Evolutionary conservation across 1,140 invertebrate genomes (phyloP), one percentile per base, ranked within the genome.

Genomic region (Polypedilum pembai): DNA sequence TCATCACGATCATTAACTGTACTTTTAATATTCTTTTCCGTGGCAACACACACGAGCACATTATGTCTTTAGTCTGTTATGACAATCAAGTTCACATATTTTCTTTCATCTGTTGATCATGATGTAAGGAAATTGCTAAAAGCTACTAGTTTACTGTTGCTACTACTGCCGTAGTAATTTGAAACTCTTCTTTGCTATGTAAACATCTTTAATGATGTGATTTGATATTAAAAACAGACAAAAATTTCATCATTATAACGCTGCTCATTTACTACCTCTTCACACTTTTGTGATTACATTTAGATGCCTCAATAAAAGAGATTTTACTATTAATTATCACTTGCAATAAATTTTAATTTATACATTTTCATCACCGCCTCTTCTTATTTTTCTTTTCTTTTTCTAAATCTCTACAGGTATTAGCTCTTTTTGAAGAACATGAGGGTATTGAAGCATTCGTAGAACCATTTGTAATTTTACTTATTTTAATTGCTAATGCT

Each of bases 341-440:
- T 33, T 33, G 24, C 24, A 33, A 33, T 33, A 33, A 33, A 33
- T 33, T 33, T 33, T 33, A 33, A 33, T 33, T 33, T 33, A 33
- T 5, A 33, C 24, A 33, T 33, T 33, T 33, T 33, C 24, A 33
- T 33, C 24, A 33, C 24, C 24, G 24, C 24, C 24, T 33, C 24
- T 33, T 33, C 24, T 33, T 33, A n/a, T n/a, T n/a, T 33, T 33
- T 33, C 24, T 33, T 56, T 56, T 45, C 41, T 45, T 45, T 56
- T 56, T 15, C 45, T n/a, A n/a, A 56, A 12, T 56, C 24, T 33
- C 24, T 87, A 8, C 85, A 99, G 97, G 94, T 99, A 85, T 91
- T 99, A 88, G 98, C 98, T 83, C 94, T 98, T 88, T 99, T 99
- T 93, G 98, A 99, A 90, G 98, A 99, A 85, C 94, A 98, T 84